These are phyloP conservation scores for Formica exsecta DNA, from an alignment of 1,140 invertebrate species.

Conservation along the genomic window DNA sequence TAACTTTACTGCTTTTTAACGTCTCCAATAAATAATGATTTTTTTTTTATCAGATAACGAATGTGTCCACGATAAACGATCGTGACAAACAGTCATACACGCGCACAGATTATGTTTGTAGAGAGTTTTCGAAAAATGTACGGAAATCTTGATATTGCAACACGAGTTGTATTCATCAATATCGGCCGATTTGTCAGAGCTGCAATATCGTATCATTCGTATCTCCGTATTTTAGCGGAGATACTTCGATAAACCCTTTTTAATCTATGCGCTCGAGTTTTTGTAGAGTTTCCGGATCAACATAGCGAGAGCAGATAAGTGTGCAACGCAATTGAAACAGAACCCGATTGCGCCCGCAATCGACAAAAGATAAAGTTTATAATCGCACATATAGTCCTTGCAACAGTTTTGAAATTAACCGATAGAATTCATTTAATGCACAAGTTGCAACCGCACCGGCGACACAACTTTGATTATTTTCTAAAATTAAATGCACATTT, in stretches of 20 bases:
- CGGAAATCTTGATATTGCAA: conserved; percentile 46
- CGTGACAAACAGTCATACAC: neutral
- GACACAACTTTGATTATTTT: conserved; percentile 16
- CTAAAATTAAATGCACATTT: conserved; percentile 50
- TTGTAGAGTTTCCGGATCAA: conserved; percentile 40
- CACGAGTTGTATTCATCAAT: conserved; percentile 33
- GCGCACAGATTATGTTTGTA: conserved; percentile 15
- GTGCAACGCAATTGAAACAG: conserved; percentile 15
- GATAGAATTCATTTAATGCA: conserved; percentile 38
- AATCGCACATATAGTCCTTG: conserved; percentile 42
- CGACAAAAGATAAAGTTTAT: conserved; percentile 50
- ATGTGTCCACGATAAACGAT: neutral
- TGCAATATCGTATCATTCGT: conserved; percentile 43
- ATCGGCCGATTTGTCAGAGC: conserved; percentile 37
- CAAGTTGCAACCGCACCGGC: conserved; percentile 2
- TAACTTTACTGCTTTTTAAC: neutral
- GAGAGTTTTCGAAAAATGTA: conserved; percentile 34
- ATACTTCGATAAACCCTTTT: conserved; percentile 53
- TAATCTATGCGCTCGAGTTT: conserved; percentile 46
- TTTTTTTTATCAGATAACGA: conserved; percentile 1
- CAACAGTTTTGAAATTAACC: conserved; percentile 30
- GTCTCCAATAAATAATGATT: neutral
- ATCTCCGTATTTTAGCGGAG: conserved; percentile 47
- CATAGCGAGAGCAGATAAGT: conserved; percentile 34
- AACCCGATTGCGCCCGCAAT: neutral